Percentiles rank a stretch among this genome's conserved stretches.
phyloP scores from a whole-genome alignment of 2,113 vertebrate species.

The Passerina amoena region DNA sequence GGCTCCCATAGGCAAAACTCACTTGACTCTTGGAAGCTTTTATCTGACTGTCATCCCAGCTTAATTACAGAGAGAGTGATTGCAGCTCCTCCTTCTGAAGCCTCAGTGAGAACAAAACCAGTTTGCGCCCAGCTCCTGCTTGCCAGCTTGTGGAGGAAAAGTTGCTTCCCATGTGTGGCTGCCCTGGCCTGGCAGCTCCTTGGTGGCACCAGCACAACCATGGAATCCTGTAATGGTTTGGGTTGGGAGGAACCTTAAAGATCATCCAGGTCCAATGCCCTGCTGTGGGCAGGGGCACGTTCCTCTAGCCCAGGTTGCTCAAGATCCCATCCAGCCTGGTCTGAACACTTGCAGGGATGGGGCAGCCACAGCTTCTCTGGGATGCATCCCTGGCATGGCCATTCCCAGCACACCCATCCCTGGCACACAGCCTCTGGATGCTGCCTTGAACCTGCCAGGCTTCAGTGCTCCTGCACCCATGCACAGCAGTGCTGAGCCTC shows the following conservation, averaged over 20 bases:
- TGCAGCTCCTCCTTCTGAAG: conserved; percentile 29
- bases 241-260: neutral
- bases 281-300: neutral
- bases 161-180: neutral
- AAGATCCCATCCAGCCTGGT: neutral
- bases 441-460: neutral
- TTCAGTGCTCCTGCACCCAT: neutral
- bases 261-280: neutral
- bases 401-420: neutral
- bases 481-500: rapidly evolving
- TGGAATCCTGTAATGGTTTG: neutral
- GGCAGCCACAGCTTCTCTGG: neutral
- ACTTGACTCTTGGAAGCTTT: neutral
- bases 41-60: neutral
- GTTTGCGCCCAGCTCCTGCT: neutral
- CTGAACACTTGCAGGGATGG: neutral
- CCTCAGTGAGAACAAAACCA: neutral
- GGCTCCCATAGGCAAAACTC: neutral
- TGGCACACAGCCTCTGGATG: neutral
- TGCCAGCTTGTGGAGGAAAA: neutral
- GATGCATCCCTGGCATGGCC: neutral
- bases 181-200: neutral
- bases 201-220: neutral
- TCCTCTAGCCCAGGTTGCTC: neutral
- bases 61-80: conserved; percentile 15